Base-by-base conservation (phyloP, 1,140 invertebrate species). In the Drosophila pectinifera region DNA sequence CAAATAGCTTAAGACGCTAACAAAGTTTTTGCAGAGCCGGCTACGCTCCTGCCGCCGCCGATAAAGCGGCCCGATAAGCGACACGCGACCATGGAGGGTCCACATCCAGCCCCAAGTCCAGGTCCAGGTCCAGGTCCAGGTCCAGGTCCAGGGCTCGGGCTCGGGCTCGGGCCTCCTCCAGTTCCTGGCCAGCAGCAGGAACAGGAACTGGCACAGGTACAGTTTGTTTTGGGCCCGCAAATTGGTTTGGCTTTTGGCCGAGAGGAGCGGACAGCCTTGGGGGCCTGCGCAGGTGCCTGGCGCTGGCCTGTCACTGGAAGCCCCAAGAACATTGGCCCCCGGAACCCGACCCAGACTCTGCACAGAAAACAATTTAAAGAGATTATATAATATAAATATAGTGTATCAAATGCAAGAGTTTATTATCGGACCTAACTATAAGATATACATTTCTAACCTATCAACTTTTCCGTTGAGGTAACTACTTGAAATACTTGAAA, bases 1-100 rank as follows among this genome's bases (percentile, higher is more conserved):
- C 81, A 76, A 86, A 88, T 88, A 88, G 84, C 83, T 77, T 63
- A 75, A 88, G 86, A 80, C 84, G 84, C 83, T 80, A 86, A 86
- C 84, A 77, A 83, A 83, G 84, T 88, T 82, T 82, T 85, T 81
- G 58, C 77, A 49, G 59, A 72, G 49, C 41, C 54, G 20, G 34
- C 41, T 16, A 31, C 38, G 36, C 63, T 48, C 41, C 61, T 65
- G 45, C 45, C 48, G 46, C 49, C 43, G 51, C 48, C 73, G 83
- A 88, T 88, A 88, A 83, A 83, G 80, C 76, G 49, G 63, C 10
- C 75, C 82, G 83, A 88, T 88, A 88, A 88, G 83, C 83, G 83
- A 88, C 83, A 88, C 83, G 83, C 83, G 83, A 88, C 67, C 61
- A 64, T 31, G 43, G 58, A 73, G 61, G 59, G 59, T 68, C 73